A percentile compares a stretch with the other conserved stretches of the same genome.
These are phyloP conservation scores for Myotis davidii DNA, from an alignment of 2,113 vertebrate species.

Conservation along the genomic window DNA sequence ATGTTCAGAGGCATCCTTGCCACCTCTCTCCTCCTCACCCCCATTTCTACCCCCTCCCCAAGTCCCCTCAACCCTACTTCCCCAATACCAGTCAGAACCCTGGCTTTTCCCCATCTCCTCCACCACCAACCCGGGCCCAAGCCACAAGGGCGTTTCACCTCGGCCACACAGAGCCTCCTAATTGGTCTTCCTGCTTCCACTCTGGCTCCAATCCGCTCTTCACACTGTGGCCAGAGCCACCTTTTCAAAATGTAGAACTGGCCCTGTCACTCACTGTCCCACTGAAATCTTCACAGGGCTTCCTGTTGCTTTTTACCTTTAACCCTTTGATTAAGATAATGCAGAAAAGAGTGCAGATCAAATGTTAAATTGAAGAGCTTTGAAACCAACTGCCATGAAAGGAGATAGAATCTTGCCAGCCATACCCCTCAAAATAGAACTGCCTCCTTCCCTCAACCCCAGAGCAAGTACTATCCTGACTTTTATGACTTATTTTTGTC, in stretches of 20 bases:
- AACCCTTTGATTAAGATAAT: neutral
- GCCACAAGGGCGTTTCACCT: neutral
- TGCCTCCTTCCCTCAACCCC: too few species aligned
- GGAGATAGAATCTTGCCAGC: neutral
- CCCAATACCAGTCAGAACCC: neutral
- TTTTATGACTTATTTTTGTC: neutral
- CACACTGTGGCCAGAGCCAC: neutral
- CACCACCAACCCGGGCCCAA: neutral
- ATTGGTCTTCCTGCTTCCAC: neutral
- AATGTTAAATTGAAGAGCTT: neutral
- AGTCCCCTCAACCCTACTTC: neutral
- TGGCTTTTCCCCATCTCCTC: neutral
- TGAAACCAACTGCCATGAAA: neutral
- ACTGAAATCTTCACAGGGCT: neutral
- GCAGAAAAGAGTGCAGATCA: slow-evolving; percentile 29
- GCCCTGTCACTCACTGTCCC: neutral
- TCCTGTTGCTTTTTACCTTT: neutral
- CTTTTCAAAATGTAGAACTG: neutral
- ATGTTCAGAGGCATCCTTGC: neutral
- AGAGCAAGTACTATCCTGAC: neutral
- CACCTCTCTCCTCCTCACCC: neutral
- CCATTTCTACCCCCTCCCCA: neutral
- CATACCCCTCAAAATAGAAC: neutral
- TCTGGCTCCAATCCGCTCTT: neutral
- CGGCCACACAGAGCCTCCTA: neutral